Evolutionary conservation across 2,888 invertebrate species (phyloP), one percentile per base, ranked within the genome.

Genomic region (Chorisops tibialis): DNA sequence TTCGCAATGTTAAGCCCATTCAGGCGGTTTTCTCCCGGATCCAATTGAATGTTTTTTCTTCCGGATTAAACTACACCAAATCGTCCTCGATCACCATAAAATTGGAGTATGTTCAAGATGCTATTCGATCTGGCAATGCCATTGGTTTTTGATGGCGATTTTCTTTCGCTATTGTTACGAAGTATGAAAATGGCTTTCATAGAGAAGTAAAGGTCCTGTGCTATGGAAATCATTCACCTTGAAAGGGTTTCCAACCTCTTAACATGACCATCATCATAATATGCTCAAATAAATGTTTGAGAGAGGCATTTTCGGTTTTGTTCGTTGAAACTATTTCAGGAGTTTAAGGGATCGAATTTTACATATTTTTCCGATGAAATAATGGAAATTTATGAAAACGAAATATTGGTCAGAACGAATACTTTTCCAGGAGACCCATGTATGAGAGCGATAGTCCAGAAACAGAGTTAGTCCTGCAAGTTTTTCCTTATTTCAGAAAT

Each of bases 281-380:
- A 37, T 37, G 12, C 12, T 11, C 7, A 37, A 37, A 12, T 11
- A 12, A 41, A 41, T 14, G 41, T 16, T 16, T 16, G 14, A 6
- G 12, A 18, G 12, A 18, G 14, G 14, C 18, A 41, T 16, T 14
- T 41, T 41, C 18, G 14, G 41, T 41, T 41, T 14, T 18, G 41
- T 41, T 41, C 9, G 14, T 41, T 12, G 6, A 7, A 16, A 18
- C 41, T 41, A 16, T 41, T 30, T 30, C 5, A 5, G 41, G 12
- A 41, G 41, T 18, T 16, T 14, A 41, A 12, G 16, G 6, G 58
- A 22, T 37, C 48, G 47, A 37, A 59, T 48, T 59, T 59, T 59
- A 47, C 59, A 59, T 59, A 48, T 59, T 59, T 59, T 59, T 39
- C 9, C 59, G 37, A 38, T 59, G 48, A 59, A 48, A 19, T 37